Evolutionary conservation across 1,140 invertebrate species (phyloP), one percentile per base, ranked within the genome.

Genomic region (Hyphantria cunea): DNA sequence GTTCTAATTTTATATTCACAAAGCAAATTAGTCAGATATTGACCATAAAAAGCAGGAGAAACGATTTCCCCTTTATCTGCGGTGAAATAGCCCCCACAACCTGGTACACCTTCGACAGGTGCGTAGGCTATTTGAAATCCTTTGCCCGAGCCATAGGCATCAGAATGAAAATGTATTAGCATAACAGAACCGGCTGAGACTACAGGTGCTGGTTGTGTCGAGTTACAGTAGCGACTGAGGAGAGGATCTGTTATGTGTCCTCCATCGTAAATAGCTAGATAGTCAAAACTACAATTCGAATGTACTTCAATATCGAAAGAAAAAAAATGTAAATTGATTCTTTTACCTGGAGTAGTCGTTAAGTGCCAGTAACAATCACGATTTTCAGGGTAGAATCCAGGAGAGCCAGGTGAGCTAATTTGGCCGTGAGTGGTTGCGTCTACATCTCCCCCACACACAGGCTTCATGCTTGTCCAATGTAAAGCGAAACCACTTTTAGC

Each of bases 91-190:
- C 96, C 97, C 9, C 97, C 97, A 90, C 98, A 99, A 13, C 95
- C 97, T 33, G 95, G 94, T 42, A 94, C 85, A 7, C 93, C 95
- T 88, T 95, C 93, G 33, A 94, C 86, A 31, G 92, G 88, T 0
- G 94, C 92, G 74, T 94, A 98, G 31, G 94, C 92, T 44, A 98
- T 93, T 83, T 96, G 95, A 76, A 98, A 98, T 0, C 96, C 96
- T 47, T 89, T 81, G 67, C 96, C 95, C 49, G 87, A 89, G 39
- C 85, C 84, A 0, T 89, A 90, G 6, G 79, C 84, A 80, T 98
- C 96, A 0, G 96, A 96, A 84, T 97, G 96, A 80, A 98, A 97
- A 79, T 95, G 91, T 15, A 98, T 75, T 10, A 91, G 70, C 0
- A 94, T 93, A 59, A 93, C 91, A 33, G 93, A 91, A 25, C 94